Evolutionary conservation across 2,113 vertebrate species (phyloP).

Genomic region (Carettochelys insculpta): DNA sequence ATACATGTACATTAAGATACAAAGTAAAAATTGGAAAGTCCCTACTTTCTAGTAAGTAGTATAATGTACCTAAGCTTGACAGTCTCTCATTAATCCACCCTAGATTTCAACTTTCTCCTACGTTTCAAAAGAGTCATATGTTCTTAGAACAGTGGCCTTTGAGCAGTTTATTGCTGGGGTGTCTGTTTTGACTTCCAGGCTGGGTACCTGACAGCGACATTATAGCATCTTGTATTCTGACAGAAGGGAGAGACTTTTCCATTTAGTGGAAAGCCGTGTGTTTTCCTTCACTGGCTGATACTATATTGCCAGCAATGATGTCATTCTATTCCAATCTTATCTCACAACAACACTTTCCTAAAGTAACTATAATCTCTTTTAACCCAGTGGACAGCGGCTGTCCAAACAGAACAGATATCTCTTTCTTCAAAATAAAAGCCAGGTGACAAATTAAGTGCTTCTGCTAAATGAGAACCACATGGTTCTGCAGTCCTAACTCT

Average conservation of each 20-base stretch:
- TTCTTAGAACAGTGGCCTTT: slow-evolving; percentile 25
- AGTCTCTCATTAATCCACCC: slow-evolving; percentile 9
- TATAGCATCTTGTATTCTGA: slow-evolving; percentile 27
- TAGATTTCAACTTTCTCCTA: slow-evolving; percentile 21
- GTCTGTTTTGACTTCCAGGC: slow-evolving; percentile 49
- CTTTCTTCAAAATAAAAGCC: slow-evolving; percentile 61
- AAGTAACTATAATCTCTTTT: slow-evolving; percentile 56
- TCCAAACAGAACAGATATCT: slow-evolving; percentile 58
- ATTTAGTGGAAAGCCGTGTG: slow-evolving; percentile 35
- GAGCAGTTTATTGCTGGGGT: slow-evolving; percentile 57
- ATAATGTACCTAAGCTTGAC: background rate
- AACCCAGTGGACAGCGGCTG: slow-evolving; percentile 57
- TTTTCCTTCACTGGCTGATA: slow-evolving; percentile 30
- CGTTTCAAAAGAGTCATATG: background rate
- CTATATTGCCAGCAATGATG: slow-evolving; percentile 66
- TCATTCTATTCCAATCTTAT: slow-evolving; percentile 64
- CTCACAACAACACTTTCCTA: slow-evolving; percentile 70
- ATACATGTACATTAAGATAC: background rate
- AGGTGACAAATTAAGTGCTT: slow-evolving; percentile 71
- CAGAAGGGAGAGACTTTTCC: background rate
- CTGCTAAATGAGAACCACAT: slow-evolving; percentile 64
- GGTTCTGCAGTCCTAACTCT: slow-evolving; percentile 56
- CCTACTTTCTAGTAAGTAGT: background rate
- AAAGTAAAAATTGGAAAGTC: no score
- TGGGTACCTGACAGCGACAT: slow-evolving; percentile 1